Conservation (phyloP, 1,140 invertebrate genomes). For the Tribolium madens region DNA sequence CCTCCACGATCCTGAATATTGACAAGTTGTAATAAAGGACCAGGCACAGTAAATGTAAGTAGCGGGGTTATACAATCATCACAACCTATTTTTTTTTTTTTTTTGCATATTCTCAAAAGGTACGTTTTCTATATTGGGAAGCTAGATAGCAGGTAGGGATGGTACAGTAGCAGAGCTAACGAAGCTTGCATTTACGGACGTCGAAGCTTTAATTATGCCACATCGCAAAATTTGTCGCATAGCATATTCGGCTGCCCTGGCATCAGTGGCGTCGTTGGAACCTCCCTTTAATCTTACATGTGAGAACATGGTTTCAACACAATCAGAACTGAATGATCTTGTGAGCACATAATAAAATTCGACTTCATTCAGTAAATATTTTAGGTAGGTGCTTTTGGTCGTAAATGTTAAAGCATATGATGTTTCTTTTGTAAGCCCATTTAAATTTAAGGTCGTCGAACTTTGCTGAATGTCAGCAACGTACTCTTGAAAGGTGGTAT, state of each 20-base stretch:
- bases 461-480: conserved; percentile 10
- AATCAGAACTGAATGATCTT: neutral
- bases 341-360: conserved; percentile 11
- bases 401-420: conserved; percentile 7
- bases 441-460: neutral
- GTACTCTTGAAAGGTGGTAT: conserved; percentile 8
- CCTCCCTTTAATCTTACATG: conserved; percentile 1
- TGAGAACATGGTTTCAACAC: neutral
- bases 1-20: no score
- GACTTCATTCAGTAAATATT: neutral
- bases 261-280: conserved; percentile 18
- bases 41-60: no score
- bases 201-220: neutral
- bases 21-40: no score
- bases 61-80: no score
- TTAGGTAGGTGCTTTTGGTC: neutral
- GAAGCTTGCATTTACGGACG: neutral
- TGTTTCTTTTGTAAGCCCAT: conserved; percentile 3
- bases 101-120: no score
- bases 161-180: neutral
- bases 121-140: no score
- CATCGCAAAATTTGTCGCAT: conserved; percentile 4
- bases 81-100: no score
- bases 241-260: neutral
- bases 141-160: no score